phyloP scores from a whole-genome alignment of 2,113 vertebrate species.

The Romanogobio albipinnatus region DNA sequence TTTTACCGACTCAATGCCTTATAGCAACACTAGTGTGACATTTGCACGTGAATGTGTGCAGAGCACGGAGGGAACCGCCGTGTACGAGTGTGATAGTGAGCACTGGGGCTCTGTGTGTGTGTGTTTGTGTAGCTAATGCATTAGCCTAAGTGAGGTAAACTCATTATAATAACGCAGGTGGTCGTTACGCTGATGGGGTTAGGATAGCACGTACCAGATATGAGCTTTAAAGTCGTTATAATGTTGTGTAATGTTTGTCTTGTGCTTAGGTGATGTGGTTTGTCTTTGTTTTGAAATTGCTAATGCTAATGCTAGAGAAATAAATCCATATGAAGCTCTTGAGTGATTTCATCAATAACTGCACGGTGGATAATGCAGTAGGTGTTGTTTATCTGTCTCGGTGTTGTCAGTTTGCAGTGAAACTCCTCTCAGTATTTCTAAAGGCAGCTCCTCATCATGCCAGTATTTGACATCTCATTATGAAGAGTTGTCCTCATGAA shows the following conservation, averaged over 20 bases:
- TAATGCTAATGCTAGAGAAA: slow-evolving; percentile 43
- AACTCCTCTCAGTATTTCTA: background rate
- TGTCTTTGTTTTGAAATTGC: slow-evolving; percentile 15
- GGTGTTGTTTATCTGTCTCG: background rate
- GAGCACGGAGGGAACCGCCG: background rate
- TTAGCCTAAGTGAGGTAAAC: background rate
- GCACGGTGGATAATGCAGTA: too few species aligned
- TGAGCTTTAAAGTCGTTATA: background rate
- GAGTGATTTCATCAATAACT: background rate
- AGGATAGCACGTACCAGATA: too few species aligned
- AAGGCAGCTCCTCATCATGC: background rate
- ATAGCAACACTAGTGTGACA: background rate
- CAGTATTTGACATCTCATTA: background rate
- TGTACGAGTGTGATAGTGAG: background rate
- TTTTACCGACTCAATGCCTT: background rate
- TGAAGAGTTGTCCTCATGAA: background rate
- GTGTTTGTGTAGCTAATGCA: slow-evolving; percentile 32
- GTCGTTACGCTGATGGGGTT: too few species aligned
- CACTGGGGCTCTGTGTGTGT: background rate
- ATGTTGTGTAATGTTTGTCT: background rate
- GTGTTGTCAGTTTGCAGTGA: background rate
- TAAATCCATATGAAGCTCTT: background rate
- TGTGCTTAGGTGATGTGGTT: background rate
- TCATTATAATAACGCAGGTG: background rate
- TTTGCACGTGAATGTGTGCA: too few species aligned